Conservation (phyloP, 2,797 vertebrate genomes). For the Scolopax rusticola region DNA sequence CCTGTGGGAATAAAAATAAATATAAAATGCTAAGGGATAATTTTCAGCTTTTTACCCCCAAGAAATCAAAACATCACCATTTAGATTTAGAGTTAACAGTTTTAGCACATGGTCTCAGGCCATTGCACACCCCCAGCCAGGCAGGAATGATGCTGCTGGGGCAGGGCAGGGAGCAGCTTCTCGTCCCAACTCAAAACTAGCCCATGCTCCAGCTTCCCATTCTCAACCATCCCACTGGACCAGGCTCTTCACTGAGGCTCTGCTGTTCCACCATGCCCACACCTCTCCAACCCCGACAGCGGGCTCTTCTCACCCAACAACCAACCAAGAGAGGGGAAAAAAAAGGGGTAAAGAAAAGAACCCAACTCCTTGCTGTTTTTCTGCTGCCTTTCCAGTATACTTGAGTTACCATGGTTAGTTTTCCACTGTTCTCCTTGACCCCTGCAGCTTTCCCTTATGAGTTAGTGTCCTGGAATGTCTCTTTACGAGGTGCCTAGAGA, state of each 20-base stretch:
- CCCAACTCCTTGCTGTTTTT: neutral
- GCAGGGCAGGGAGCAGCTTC: neutral
- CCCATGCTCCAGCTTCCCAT: neutral
- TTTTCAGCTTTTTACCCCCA: neutral
- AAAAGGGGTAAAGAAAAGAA: rapidly evolving
- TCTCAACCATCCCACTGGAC: neutral
- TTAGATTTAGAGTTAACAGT: neutral
- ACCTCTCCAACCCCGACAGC: neutral
- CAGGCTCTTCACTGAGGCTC: neutral
- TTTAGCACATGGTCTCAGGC: neutral
- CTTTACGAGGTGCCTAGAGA: constrained; percentile 84
- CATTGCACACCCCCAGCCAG: neutral
- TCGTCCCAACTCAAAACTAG: neutral
- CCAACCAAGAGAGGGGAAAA: neutral
- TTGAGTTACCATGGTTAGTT: constrained; percentile 78
- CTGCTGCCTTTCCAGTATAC: constrained; percentile 20
- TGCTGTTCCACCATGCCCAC: neutral
- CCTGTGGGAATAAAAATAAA: neutral
- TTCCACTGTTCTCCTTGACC: constrained; percentile 76
- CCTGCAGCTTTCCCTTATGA: constrained; percentile 82
- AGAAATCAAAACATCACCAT: neutral
- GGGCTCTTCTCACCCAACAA: neutral
- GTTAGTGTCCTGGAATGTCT: constrained; percentile 85
- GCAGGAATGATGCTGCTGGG: neutral
- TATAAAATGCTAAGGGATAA: neutral